Evolutionary conservation across 2,113 vertebrate species (phyloP), one percentile per base, ranked within the genome.

Genomic region (Eclectus roratus): DNA sequence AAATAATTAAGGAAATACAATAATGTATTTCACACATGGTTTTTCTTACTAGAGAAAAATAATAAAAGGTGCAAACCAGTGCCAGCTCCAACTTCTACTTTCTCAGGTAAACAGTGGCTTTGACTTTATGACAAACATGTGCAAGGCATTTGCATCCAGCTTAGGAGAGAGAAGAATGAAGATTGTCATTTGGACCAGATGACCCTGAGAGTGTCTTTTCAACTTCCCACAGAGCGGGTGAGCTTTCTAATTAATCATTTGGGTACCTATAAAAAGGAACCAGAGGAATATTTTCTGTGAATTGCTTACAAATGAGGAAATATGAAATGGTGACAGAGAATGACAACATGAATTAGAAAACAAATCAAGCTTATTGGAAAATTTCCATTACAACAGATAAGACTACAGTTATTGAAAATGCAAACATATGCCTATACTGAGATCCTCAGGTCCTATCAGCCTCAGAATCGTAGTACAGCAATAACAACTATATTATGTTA

Each of bases 41-140:
- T 88, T 94, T 93, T 91, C 47, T 91, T 82, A 72, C 41, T 50
- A 29, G 35, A 20, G 33, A 83, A 88, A 50, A 90, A 93, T n/a
- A 94, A 85, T n/a, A 89, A 56, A 84, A 95, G 85, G 82, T 95
- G 55, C 2, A 9, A 91, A 92, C 3, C 39, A 84, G 20, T 77
- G 60, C 13, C 58, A 76, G 8, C 27, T 68, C 55, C 56, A 79
- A 2, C 41, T 89, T 88, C 65, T 68, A 15, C 29, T 76, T 95
- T 87, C 52, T 93, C 43, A 31, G 63, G 50, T 55, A 83, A 88
- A 60, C 19, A 77, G 35, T 13, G 35, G 5, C 23, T 80, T 94
- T 80, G 63, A 89, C 52, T 95, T 92, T 80, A 88, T 50, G 68
- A 80, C 58, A 73, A 93, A 93, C 85, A 95, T 29, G 12, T 90